These are phyloP conservation scores for Hoplostethus mediterraneus DNA, from an alignment of 2,797 vertebrate genomes.

Conservation along the genomic window DNA sequence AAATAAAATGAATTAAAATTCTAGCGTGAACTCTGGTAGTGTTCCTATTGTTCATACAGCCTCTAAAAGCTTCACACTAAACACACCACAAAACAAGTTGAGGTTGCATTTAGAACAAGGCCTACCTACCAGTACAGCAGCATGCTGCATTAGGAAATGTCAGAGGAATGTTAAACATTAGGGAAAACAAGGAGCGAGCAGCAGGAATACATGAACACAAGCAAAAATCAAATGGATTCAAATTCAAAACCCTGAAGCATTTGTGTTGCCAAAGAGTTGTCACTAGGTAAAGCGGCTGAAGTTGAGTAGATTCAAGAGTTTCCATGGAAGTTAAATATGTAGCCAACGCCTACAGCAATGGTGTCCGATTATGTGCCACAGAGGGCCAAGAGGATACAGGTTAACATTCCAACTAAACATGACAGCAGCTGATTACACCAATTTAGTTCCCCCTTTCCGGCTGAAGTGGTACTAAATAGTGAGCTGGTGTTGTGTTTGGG, in stretches of 20 bases:
- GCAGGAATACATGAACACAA: constrained; percentile 56
- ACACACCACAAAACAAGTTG: constrained; percentile 72
- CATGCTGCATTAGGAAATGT: constrained; percentile 87
- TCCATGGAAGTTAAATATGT: not conserved
- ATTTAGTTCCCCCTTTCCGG: not conserved
- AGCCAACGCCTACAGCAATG: not conserved
- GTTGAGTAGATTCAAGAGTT: not conserved
- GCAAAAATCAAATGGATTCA: constrained; percentile 5
- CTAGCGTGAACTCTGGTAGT: constrained; percentile 53
- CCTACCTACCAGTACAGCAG: constrained; percentile 90
- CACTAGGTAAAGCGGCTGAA: not conserved
- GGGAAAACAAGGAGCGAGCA: constrained; percentile 63
- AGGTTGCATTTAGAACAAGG: constrained; percentile 72
- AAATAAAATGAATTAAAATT: constrained; percentile 20
- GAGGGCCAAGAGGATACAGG: not conserved
- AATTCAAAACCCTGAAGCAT: constrained; percentile 34
- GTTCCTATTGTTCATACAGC: constrained; percentile 32
- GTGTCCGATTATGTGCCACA: not conserved
- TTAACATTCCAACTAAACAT: not conserved
- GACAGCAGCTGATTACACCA: not conserved
- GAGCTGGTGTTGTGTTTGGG: not conserved
- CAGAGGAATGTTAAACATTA: constrained; percentile 81
- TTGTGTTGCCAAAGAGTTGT: constrained; percentile 4
- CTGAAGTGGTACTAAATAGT: not conserved
- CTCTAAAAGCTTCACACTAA: constrained; percentile 63